Conservation (phyloP, 2,113 vertebrate species). For the Isichthys henryi region DNA sequence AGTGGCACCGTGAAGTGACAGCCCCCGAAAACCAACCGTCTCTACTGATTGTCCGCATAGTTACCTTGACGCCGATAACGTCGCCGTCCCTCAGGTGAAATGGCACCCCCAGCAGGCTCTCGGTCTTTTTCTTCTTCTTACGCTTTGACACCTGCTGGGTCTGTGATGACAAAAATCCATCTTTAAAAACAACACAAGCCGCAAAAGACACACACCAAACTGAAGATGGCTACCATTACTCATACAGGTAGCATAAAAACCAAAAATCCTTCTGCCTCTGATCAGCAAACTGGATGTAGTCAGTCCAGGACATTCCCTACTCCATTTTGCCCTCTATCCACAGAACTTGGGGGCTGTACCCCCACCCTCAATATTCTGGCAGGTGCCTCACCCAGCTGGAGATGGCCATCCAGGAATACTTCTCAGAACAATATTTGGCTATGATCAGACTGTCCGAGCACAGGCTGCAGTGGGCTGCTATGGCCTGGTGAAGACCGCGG, state of each 20-base stretch:
- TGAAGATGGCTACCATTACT: neutral
- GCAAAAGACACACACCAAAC: neutral
- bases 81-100: slow-evolving; percentile 87
- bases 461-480: slow-evolving; percentile 69
- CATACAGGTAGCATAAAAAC: neutral
- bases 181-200: neutral
- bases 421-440: slow-evolving; percentile 83
- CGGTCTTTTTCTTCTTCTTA: slow-evolving; percentile 80
- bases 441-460: slow-evolving; percentile 75
- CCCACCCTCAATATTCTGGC: neutral
- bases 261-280: neutral
- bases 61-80: slow-evolving; percentile 77
- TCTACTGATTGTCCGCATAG: neutral
- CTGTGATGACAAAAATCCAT: slow-evolving; percentile 44
- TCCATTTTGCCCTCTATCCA: neutral
- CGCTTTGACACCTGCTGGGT: slow-evolving; percentile 78
- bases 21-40: neutral
- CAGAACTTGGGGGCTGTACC: neutral
- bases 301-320: neutral
- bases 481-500: slow-evolving; percentile 61
- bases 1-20: neutral
- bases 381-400: slow-evolving; percentile 69
- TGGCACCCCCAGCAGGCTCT: slow-evolving; percentile 71
- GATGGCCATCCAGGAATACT: slow-evolving; percentile 78
- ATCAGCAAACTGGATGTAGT: neutral